Base-by-base conservation (phyloP, 2,888 invertebrate genomes). In the Stenolophus ochropezus region DNA sequence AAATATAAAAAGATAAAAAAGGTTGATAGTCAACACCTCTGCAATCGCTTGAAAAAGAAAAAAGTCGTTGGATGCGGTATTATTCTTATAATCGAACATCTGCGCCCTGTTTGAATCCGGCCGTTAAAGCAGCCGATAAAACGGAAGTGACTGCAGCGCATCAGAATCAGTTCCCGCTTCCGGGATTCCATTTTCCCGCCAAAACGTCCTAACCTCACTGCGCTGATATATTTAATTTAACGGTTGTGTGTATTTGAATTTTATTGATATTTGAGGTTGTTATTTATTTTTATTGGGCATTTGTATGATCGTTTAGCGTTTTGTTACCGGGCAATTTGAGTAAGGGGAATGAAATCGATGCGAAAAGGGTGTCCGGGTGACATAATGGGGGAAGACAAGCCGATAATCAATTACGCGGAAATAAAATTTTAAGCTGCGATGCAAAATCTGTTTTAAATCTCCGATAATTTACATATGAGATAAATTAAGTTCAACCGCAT, bases 21-120 rank as follows among this genome's bases (percentile, higher is more conserved):
- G 14, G 51, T 16, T 51, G 51, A 14, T 16, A 51, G 51, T 42
- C 33, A 42, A 51, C 51, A 51, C 5, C 61, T 58, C 21, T 4
- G 6, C 58, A 61, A 61, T 27, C 61, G 18, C 14, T 33, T 27
- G 18, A 65, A 69, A 33, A 11, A 25, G 23, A 11, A 69, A 27
- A 69, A 69, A 69, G 65, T 42, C 65, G 14, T 69, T 69, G 4
- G 16, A 18, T 0, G 11, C 21, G 65, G 18, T 69, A 69, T 69
- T 69, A 69, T 69, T 69, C 65, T 27, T 69, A 69, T 69, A 69
- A 69, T 69, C 65, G 65, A 69, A 69, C 65, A 69, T 69, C 65
- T 69, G 65, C 14, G 65, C 33, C 65, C 65, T 27, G 27, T 16
- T 69, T 25, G 27, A 65, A 65, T 65, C 16, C 56, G 61, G 65